These are phyloP conservation scores for Nanorana parkeri DNA, from an alignment of 2,113 vertebrate species.

Conservation along the genomic window DNA sequence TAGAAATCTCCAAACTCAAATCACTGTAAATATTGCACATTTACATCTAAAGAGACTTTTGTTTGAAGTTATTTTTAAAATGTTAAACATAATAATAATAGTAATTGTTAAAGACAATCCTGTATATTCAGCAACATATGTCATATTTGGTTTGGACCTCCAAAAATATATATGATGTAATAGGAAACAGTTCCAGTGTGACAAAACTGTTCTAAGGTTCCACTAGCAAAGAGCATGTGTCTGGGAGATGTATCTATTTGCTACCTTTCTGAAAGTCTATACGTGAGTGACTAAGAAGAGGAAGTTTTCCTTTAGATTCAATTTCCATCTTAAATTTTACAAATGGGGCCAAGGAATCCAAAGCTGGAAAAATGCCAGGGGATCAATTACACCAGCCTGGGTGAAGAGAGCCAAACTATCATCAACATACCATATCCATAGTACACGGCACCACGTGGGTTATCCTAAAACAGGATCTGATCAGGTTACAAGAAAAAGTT, in stretches of 20 bases:
- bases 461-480: constrained; percentile 36
- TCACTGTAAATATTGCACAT: too few species aligned
- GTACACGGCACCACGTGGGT: constrained; percentile 4
- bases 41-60: too few species aligned
- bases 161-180: constrained; percentile 22
- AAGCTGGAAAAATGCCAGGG: constrained; percentile 23
- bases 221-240: constrained; percentile 10
- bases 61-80: too few species aligned
- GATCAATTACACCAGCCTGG: constrained; percentile 29
- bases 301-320: constrained; percentile 29
- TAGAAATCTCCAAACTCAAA: too few species aligned
- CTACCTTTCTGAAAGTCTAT: constrained; percentile 44
- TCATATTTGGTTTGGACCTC: neutral
- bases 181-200: constrained; percentile 9
- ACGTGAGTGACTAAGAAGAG: constrained; percentile 23
- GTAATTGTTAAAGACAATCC: too few species aligned
- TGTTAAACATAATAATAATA: neutral
- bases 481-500: constrained; percentile 20
- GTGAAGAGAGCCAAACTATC: constrained; percentile 33
- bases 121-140: neutral
- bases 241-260: constrained; percentile 16
- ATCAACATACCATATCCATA: constrained; percentile 39
- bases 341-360: constrained; percentile 35
- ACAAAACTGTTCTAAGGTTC: constrained; percentile 3
- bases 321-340: constrained; percentile 38